Conservation (phyloP, 2,797 vertebrate species). For the Diplodus sargus region DNA sequence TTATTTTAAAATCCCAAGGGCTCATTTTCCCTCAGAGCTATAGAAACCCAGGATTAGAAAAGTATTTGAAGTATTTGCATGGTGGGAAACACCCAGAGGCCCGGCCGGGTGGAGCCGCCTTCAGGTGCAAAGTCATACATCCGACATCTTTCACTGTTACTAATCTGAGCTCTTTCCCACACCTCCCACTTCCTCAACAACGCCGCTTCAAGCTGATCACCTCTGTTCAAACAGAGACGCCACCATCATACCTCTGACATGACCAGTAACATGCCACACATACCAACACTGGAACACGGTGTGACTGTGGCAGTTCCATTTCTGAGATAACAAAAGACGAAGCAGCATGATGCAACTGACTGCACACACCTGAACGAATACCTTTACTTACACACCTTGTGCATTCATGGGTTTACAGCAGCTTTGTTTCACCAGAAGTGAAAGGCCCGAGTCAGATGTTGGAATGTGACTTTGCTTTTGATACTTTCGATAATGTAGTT, state of each 20-base stretch:
- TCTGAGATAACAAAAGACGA: slow-evolving; percentile 17
- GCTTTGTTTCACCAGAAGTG: not conserved
- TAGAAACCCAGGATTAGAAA: slow-evolving; percentile 34
- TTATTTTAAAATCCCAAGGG: not conserved
- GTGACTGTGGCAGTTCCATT: not conserved
- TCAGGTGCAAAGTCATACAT: slow-evolving; percentile 33
- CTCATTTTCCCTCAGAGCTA: not conserved
- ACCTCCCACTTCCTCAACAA: not conserved
- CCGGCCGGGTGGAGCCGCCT: slow-evolving; percentile 8
- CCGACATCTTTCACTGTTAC: not conserved
- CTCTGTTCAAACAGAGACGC: not conserved
- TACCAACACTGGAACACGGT: not conserved
- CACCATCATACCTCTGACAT: not conserved
- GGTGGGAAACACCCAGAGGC: slow-evolving; percentile 22
- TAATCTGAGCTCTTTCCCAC: slow-evolving; percentile 27
- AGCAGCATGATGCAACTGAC: not conserved
- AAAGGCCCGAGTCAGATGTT: not conserved
- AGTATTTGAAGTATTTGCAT: slow-evolving; percentile 13
- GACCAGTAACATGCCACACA: not conserved
- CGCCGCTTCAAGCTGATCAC: not conserved
- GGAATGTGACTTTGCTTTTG: not conserved
- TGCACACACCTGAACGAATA: slow-evolving; percentile 27
- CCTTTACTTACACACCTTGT: too few species aligned
- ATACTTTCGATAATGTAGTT: too few species aligned
- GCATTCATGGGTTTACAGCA: not conserved